These are phyloP conservation scores for Andinoacara biseriatus DNA, from an alignment of 2,113 vertebrate species.

Conservation along the genomic window DNA sequence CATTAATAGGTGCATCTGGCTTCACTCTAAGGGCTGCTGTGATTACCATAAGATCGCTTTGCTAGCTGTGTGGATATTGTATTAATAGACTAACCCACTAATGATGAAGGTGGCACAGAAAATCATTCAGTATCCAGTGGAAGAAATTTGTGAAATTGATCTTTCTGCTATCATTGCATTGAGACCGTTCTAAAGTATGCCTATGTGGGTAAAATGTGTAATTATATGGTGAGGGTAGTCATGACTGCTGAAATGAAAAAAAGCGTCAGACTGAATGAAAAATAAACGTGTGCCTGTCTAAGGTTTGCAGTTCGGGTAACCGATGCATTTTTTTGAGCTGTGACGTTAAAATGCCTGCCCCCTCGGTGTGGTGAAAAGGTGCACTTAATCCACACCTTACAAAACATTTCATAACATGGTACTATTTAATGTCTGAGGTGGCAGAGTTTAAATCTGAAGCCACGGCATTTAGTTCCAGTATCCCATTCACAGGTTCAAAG, in stretches of 20 bases:
- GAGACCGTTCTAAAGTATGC: background rate
- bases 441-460: background rate
- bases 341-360: background rate
- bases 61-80: background rate
- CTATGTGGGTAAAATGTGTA: background rate
- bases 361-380: background rate
- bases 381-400: background rate
- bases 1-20: background rate
- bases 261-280: background rate
- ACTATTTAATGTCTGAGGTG: background rate
- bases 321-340: background rate
- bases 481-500: constrained; percentile 24
- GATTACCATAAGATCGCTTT: background rate
- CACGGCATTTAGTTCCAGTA: constrained; percentile 13
- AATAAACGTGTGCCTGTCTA: background rate
- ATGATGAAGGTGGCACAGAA: background rate
- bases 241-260: background rate
- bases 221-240: background rate
- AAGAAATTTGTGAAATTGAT: constrained; percentile 3
- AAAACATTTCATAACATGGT: background rate
- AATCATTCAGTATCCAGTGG: background rate
- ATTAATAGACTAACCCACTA: background rate
- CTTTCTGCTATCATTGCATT: background rate
- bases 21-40: background rate
- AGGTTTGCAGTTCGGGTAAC: background rate